A percentile compares a stretch with the other conserved stretches of the same genome.
These are phyloP conservation scores for Phragmatobia fuliginosa DNA, from an alignment of 2,888 invertebrate genomes.

Conservation along the genomic window DNA sequence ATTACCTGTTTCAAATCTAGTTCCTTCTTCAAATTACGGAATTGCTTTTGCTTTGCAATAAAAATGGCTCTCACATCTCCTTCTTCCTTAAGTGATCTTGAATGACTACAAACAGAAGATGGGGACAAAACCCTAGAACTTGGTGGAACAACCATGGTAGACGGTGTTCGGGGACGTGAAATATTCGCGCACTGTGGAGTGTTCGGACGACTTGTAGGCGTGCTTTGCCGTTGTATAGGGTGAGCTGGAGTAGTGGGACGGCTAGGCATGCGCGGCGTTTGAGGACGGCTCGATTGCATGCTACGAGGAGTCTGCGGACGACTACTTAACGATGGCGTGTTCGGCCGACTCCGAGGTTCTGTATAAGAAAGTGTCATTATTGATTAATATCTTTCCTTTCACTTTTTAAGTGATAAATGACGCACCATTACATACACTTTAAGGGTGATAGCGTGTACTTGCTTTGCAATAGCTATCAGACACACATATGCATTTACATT, in stretches of 20 bases:
- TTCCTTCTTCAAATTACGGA: slow-evolving; percentile 75
- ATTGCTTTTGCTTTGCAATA: slow-evolving; percentile 66
- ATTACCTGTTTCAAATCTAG: slow-evolving; percentile 80
- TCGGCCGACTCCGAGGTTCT: slow-evolving; percentile 51
- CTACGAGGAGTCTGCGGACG: slow-evolving; percentile 72
- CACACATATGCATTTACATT: neutral
- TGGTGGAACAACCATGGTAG: slow-evolving; percentile 31
- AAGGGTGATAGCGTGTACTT: no score
- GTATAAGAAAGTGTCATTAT: slow-evolving; percentile 9
- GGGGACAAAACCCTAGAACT: slow-evolving; percentile 36
- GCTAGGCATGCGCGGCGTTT: slow-evolving; percentile 62
- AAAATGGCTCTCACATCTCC: slow-evolving; percentile 65
- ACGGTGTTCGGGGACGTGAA: slow-evolving; percentile 39
- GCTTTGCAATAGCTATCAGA: neutral
- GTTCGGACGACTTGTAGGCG: slow-evolving; percentile 64
- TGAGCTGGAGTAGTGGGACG: slow-evolving; percentile 67
- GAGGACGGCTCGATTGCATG: slow-evolving; percentile 64
- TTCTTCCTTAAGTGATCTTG: slow-evolving; percentile 51
- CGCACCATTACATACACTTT: no score
- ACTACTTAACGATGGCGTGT: slow-evolving; percentile 56
- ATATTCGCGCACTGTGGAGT: slow-evolving; percentile 59
- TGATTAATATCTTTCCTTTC: neutral
- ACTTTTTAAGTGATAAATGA: no score
- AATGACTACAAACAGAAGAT: slow-evolving; percentile 26
- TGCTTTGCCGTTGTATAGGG: slow-evolving; percentile 46